Conservation (phyloP, 2,113 vertebrate species). For the Micronycteris hirsuta region DNA sequence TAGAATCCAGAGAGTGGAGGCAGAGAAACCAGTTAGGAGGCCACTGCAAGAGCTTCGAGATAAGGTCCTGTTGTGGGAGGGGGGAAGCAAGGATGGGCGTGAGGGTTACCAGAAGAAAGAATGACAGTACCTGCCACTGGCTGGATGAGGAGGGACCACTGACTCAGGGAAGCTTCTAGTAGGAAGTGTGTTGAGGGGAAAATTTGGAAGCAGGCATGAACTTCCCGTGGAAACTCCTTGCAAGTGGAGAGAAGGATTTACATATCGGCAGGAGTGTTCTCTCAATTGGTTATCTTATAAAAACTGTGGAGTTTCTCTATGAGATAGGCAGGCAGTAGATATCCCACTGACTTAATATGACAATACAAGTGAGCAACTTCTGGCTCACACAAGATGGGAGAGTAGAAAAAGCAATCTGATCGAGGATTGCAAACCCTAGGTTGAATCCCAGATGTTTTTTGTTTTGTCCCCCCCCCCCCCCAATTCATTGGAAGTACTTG, state of each 20-base stretch:
- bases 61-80: conserved; percentile 22
- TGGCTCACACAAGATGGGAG: background rate
- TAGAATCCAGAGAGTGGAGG: background rate
- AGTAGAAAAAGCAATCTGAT: background rate
- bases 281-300: conserved; percentile 5
- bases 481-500: background rate
- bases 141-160: background rate
- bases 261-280: background rate
- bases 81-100: background rate
- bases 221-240: background rate
- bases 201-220: background rate
- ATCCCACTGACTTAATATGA: background rate
- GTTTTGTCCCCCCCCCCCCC: background rate
- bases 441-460: background rate
- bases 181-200: background rate
- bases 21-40: conserved; percentile 46
- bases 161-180: background rate
- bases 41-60: background rate
- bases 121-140: background rate
- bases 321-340: background rate
- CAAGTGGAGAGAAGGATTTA: background rate
- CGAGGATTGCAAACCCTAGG: background rate
- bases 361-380: background rate
- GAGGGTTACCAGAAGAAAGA: background rate
- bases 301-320: background rate